Conservation (phyloP, 1,140 invertebrate species). For the Oreohelix idahoensis region DNA sequence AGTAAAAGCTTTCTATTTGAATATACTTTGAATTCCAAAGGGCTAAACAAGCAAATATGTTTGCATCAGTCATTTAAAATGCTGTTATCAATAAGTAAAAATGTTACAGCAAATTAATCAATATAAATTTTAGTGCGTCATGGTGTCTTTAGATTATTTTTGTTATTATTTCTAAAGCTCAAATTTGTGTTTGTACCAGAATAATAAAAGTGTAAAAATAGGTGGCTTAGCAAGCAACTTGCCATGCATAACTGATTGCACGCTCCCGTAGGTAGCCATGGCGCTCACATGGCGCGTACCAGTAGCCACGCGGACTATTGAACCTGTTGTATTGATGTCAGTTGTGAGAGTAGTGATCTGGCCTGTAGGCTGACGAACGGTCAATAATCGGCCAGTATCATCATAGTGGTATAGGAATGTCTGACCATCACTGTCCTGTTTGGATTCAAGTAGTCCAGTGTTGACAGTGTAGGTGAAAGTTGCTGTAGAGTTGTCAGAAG, state of each 20-base stretch:
- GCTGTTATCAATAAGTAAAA: not conserved
- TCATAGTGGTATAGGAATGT: constrained; percentile 93
- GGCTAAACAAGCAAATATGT: not conserved
- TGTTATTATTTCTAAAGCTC: not conserved
- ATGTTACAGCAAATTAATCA: not conserved
- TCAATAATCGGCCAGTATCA: constrained; percentile 85
- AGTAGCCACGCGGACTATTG: constrained; percentile 69
- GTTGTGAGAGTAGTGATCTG: constrained; percentile 84
- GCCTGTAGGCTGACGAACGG: constrained; percentile 90
- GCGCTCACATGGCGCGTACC: constrained; percentile 68
- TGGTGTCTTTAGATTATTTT: not conserved
- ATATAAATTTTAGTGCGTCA: not conserved
- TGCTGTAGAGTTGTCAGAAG: constrained; percentile 91
- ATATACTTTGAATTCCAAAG: not conserved
- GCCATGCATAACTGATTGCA: constrained; percentile 72
- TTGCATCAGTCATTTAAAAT: not conserved
- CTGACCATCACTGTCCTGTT: constrained; percentile 83
- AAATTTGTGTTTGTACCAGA: constrained; percentile 21
- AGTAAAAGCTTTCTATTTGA: not conserved
- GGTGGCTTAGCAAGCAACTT: constrained; percentile 63
- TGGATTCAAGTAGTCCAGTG: constrained; percentile 83
- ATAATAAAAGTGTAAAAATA: constrained; percentile 37
- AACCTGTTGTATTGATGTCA: constrained; percentile 70
- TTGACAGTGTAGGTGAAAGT: constrained; percentile 94
- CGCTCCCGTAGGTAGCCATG: constrained; percentile 72